Base-by-base conservation (phyloP, 1,140 invertebrate species). In the Drosophila simulans region DNA sequence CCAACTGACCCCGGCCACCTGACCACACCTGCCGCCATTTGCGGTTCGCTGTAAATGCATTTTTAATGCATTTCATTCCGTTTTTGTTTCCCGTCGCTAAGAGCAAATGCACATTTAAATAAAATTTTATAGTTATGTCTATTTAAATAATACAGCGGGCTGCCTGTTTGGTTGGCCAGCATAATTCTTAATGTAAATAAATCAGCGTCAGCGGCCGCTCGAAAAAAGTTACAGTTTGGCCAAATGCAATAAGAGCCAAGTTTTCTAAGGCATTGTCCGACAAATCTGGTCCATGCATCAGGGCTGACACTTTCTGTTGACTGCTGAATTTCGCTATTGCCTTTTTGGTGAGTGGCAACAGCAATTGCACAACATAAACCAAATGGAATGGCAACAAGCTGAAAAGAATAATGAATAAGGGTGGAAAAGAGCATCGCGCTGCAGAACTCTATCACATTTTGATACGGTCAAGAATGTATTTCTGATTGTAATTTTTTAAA, bases 131-230 rank as follows among this genome's bases (percentile, higher is more conserved):
- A 60, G 73, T 60, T 69, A 77, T 77, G 34, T 51, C 56, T 48
- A 66, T 66, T 66, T 75, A 52, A 75, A 75, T 75, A 74, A 74
- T 64, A 20, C 39, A 53, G 13, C 17, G 8, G 10, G 11, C 7
- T 4, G 17, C 4, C 5, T 11, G 37, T 12, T 5, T 39, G 13
- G 2, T 5, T 51, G 20, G 34, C 20, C 17, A 40, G 27, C 63
- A 75, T 82, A 64, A 81, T 82, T 82, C 63, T 46, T 55, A 58
- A 82, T 82, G 42, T 57, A 77, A 74, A 82, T 82, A 82, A 82
- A 82, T 82, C 79, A 82, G 60, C 55, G 64, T 70, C 64, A 12
- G 57, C 17, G 51, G 58, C n/a, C 55, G 49, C 53, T 69, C 63
- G 75, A 75, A 62, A 83, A 78, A 53, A 56, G 13, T 7, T 20